Percentiles rank a stretch among this genome's conserved stretches.
These are phyloP conservation scores for Sciurus vulgaris DNA, from an alignment of 2,797 vertebrate genomes.

Conservation along the genomic window DNA sequence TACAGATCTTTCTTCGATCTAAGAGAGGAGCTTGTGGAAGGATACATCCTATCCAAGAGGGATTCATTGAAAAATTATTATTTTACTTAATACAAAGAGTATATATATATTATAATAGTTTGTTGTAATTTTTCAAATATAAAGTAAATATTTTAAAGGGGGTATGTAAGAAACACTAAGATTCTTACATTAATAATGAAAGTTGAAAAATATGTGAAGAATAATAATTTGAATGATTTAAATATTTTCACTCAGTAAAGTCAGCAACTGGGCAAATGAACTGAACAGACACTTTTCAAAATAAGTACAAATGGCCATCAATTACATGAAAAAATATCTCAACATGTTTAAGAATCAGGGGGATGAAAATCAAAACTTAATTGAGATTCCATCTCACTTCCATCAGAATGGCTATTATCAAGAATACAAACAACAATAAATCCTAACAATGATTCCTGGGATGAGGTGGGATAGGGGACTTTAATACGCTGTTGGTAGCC, in stretches of 20 bases:
- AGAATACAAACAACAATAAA: background rate
- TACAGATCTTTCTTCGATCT: too few relatives aligned
- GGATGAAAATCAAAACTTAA: background rate
- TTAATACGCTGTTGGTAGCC: background rate
- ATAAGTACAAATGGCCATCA: background rate
- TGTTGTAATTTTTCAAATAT: background rate
- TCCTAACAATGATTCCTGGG: background rate
- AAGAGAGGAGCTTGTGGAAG: background rate
- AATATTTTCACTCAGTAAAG: background rate
- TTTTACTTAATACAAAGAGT: background rate
- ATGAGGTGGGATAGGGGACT: background rate
- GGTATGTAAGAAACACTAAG: background rate
- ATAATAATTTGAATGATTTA: background rate
- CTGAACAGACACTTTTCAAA: background rate
- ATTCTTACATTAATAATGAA: background rate
- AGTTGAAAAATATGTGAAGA: background rate
- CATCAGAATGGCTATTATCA: background rate
- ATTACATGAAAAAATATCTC: background rate
- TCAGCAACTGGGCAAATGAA: background rate
- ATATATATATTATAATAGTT: background rate
- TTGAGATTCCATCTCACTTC: background rate
- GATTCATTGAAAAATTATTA: background rate
- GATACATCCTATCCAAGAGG: background rate
- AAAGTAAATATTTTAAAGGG: background rate
- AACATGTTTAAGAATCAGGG: background rate